Evolutionary conservation across 2,797 vertebrate genomes (phyloP), one percentile per base, ranked within the genome.

Genomic region (Macropodus opercularis): DNA sequence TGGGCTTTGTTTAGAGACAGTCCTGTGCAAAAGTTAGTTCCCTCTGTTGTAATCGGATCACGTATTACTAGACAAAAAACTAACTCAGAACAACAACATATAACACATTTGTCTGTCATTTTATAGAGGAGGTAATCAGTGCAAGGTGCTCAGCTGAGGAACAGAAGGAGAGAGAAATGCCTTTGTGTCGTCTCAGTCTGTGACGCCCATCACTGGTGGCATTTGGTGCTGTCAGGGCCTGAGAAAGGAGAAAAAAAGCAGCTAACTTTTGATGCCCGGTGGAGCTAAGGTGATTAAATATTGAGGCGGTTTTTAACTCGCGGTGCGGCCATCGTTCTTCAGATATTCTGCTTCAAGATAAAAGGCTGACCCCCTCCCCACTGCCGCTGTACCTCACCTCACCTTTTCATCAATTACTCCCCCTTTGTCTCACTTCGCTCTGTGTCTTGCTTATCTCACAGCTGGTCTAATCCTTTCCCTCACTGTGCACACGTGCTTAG

Each of bases 321-420:
- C 68, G 67, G 63, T 61, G n/a, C 59, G 58, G 70, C 77, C 78
- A 60, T 74, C 41, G 6, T 70, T 86, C 58, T 67, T 87, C 72
- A 83, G 36, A 69, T 68, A 87, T 87, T 85, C 80, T 57, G 55
- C 80, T 88, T 89, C 63, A 85, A 85, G 85, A 85, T 85, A 85
- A 89, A 86, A 87, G 63, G 44, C 48, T 65, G 67, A 64, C 63
- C 72, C 61, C 60, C 27, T 39, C 8, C 36, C 10, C 39, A 29
- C 59, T 18, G 27, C 57, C 54, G 43, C 71, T 31, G 22, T 63
- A 72, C 72, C 55, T 78, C 77, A 77, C 69, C 62, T 75, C 70
- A 49, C 52, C 39, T 52, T 58, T 61, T 60, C 69, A 52, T 75
- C 71, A 80, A 55, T 75, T 63, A 68, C 56, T 79, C 52, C 64